Evolutionary conservation across 2,797 vertebrate species (phyloP), one percentile per base, ranked within the genome.

Genomic region (Syndactyla subalaris): DNA sequence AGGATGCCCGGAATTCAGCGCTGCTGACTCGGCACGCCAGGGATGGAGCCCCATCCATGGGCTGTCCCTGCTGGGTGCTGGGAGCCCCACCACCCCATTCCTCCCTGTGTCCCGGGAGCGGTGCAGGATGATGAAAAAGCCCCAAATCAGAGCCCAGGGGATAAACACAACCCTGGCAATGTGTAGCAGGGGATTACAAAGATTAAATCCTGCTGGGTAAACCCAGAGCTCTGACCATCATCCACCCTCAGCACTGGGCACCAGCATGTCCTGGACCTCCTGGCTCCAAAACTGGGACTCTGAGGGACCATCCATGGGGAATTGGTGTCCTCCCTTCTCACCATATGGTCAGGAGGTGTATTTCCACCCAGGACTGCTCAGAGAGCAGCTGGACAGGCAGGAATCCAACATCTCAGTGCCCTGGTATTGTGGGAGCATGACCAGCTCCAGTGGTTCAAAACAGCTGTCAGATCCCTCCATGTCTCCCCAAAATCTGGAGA

Each of bases 271-370:
- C 59, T 8, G 32, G 34, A 58, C 24, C 23, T 58, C 77, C 24
- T 1, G 1, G 58, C 54, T 46, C 17, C 61, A 59, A n/a, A 55
- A 36, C 23, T 0, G 1, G 7, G 24, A 46, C n/a, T 29, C 85
- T 49, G 34, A 0, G 7, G 59, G 43, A 70, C 51, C 38, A 66
- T 38, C 46, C n/a, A 2, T 1, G 12, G 51, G 48, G 30, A 61
- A 38, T 1, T 10, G 6, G 12, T 34, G 48, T 58, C 13, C 29
- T 55, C 16, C 29, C 34, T 49, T 49, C 78, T 39, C 73, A 18
- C 8, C 14, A 5, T 1, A 2, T 1, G 3, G 21, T 4, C 43
- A 39, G 4, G 2, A 27, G 0, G 9, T 8, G 20, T 8, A 23
- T 61, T 84, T 81, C 73, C 38, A 59, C 7, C 34, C 17, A 32